A percentile compares a stretch with the other conserved stretches of the same genome.
Evolutionary conservation across 2,113 vertebrate species (phyloP).

Genomic region (Pelmatolapia mariae): DNA sequence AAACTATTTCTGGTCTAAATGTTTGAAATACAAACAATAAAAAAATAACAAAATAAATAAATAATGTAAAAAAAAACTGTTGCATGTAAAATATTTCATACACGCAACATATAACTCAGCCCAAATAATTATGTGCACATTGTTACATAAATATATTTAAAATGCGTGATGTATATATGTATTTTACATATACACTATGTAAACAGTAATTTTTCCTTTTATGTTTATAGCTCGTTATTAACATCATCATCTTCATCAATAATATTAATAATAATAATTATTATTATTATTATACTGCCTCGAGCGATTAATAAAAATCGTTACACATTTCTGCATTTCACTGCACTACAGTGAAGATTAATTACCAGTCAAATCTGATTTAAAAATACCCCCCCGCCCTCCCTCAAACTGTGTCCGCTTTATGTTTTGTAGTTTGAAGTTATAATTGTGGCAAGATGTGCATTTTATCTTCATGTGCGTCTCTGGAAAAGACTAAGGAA

Average conservation of each 20-base stretch:
- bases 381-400: neutral
- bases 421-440: neutral
- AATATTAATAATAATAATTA: fast-evolving
- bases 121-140: neutral
- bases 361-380: neutral
- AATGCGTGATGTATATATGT: neutral
- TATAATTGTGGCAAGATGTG: neutral
- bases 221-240: neutral
- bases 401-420: neutral
- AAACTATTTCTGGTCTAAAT: neutral
- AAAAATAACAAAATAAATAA: neutral
- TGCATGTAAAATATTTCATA: neutral
- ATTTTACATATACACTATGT: neutral
- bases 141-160: neutral
- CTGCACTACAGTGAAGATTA: neutral
- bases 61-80: neutral
- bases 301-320: neutral
- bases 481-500: neutral
- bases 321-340: neutral
- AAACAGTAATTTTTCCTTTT: neutral
- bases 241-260: neutral
- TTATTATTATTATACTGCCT: neutral
- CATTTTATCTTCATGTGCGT: neutral
- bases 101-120: neutral
- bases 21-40: neutral